Evolutionary conservation across 2,113 vertebrate species (phyloP), one percentile per base, ranked within the genome.

Genomic region (Dermatemys mawii): DNA sequence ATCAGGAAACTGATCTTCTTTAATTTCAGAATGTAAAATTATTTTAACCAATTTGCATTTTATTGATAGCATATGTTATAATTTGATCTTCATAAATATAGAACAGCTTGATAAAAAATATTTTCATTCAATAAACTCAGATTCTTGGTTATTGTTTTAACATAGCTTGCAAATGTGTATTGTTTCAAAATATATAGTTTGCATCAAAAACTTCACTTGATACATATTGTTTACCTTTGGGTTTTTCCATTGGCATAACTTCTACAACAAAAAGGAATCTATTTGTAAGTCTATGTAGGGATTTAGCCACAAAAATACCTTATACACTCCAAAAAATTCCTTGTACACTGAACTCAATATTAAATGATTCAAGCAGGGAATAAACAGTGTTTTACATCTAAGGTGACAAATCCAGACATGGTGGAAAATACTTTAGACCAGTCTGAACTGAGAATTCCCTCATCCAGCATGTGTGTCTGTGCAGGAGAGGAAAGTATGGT

Each of bases 11-110:
- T 16, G 29, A 83, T 96, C 84, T 90, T 94, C 76, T 93, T 35
- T 80, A 91, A 93, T 94, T 94, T 92, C 73, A 91, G 89, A 94
- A 88, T 84, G 46, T 84, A 93, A 90, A 93, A 96, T 87, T 90
- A 87, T 48, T 91, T 91, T 3, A 87, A 53, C 29, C 91, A 88
- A 93, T 87, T 94, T 94, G 87, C 54, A 93, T 95, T 92, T 92
- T 81, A 54, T 90, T 95, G 83, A 92, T 85, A 95, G 81, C 88
- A 92, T 96, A 90, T 54, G 32, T 63, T 96, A 51, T 44, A 91
- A 90, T 94, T 96, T 95, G 73, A 84, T 96, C 70, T 96, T 93
- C 70, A 16, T 49, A 91, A 83, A 54, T 87, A 32, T 88, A 85
- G 83, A 93, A 70, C 35, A 89, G 76, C 83, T 92, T 91, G 87